phyloP scores from a whole-genome alignment of 1,140 invertebrate species.

The Choristoneura fumiferana region DNA sequence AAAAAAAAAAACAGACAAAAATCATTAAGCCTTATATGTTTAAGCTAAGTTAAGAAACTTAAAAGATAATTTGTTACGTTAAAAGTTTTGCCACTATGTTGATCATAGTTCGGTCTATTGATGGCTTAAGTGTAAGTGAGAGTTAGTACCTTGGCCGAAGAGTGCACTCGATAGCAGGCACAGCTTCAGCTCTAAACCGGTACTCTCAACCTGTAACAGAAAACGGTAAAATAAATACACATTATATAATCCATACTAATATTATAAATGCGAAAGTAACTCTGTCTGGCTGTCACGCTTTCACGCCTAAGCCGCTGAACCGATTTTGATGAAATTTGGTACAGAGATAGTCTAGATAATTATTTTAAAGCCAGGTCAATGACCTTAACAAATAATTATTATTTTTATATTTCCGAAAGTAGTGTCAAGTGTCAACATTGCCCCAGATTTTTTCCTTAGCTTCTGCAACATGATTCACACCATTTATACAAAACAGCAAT shows the following conservation, averaged over 20 bases:
- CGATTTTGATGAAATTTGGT: too few species aligned
- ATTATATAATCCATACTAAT: slow-evolving; percentile 11
- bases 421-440: too few species aligned
- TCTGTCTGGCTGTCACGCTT: too few species aligned
- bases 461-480: too few species aligned
- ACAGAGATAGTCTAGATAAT: too few species aligned
- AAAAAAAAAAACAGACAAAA: slow-evolving; percentile 45
- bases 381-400: too few species aligned
- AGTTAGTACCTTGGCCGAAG: slow-evolving; percentile 67
- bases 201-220: slow-evolving; percentile 58
- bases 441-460: too few species aligned
- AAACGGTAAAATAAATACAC: slow-evolving; percentile 10
- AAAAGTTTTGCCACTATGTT: slow-evolving; percentile 64
- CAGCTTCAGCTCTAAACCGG: slow-evolving; percentile 56
- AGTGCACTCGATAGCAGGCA: slow-evolving; percentile 45
- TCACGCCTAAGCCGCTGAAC: too few species aligned
- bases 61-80: slow-evolving; percentile 63
- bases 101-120: slow-evolving; percentile 67
- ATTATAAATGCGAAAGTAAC: too few species aligned
- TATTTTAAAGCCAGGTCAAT: too few species aligned
- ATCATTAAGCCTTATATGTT: slow-evolving; percentile 37
- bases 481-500: too few species aligned
- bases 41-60: slow-evolving; percentile 49
- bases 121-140: slow-evolving; percentile 49
- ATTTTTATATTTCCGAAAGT: too few species aligned